Base-by-base conservation (phyloP, 1,140 invertebrate genomes). In the Phthorimaea operculella region DNA sequence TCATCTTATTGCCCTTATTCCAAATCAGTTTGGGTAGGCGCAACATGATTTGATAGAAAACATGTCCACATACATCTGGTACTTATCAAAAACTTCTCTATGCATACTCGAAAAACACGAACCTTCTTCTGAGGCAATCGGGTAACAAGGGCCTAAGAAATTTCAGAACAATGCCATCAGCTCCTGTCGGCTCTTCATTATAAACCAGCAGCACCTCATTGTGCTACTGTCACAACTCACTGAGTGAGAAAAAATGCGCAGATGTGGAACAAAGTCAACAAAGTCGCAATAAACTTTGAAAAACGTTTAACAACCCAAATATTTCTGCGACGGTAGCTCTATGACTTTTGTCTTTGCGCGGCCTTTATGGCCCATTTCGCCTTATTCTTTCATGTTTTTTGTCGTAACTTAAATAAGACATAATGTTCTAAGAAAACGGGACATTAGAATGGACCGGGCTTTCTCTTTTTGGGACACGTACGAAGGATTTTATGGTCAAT, bases 351-450 rank as follows among this genome's bases (percentile, higher is more conserved):
- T 79, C 74, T 80, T 74, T 63, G 59, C 54, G 63, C 63, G 65
- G 52, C 56, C 59, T 80, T 80, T 81, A 80, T 79, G 68, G 69
- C 61, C 76, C 73, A 75, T 79, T 77, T 72, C 65, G 69, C 68
- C 63, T 73, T 74, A 74, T 77, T 73, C 64, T 72, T 75, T 68
- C 68, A 66, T 63, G 70, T 79, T 79, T 76, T 74, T 78, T 82
- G 70, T 74, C 66, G 60, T 71, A 60, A 70, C 73, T 78, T 74
- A 82, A 82, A 78, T 84, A 84, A 80, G 79, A 82, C 73, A 71
- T 83, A 79, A 82, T 79, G 73, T 79, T 83, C 78, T 76, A 55
- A 79, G 80, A 83, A n/a, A 80, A 75, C 72, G 71, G 68, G 65
- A 74, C 71, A 76, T 79, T 78, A 79, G 75, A 79, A 76, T 72